Evolutionary conservation across 2,113 vertebrate species (phyloP), one percentile per base, ranked within the genome.

Genomic region (Brachypodius melanocephalos): DNA sequence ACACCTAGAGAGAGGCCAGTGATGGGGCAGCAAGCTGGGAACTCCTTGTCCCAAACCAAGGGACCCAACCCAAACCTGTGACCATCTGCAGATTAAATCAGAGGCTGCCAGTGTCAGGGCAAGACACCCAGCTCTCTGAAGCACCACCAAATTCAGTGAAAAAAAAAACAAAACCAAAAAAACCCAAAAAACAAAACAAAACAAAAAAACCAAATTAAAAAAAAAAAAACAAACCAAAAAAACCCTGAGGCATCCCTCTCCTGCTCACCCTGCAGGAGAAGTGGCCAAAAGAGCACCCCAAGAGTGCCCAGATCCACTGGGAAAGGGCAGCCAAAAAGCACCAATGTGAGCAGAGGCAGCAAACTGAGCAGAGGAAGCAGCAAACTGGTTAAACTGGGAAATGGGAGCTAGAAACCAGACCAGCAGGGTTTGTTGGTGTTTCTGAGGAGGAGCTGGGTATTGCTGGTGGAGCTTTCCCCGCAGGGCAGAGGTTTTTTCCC

Each of bases 301-400:
- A 36, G 5, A 40, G 19, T 6, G 22, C 38, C 54, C 82, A 69
- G n/a, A 77, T 12, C 61, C 10, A 2, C 17, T 38, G 26, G 55
- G 79, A 66, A 62, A 88, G 9, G 5, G 31, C 12, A 40, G 31
- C 57, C 65, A 74, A 74, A 46, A 49, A 1, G 61, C 48, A 59
- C 21, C 78, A 43, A 4, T 0, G 5, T 8, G 45, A 73, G 72
- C 43, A 46, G 12, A 48, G 76, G 34, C 73, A 61, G 72, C 43
- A 54, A 71, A 71, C 11, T 73, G 71, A 57, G 71, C 71, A 58
- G 24, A 57, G 32, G 52, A 40, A 32, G 59, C 73, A 61, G 43
- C 55, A 79, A 94, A 95, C 89, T 94, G 85, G 72, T 83, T 73
- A 46, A 92, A 84, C 93, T 74, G 59, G 83, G 92, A 83, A 71